phyloP scores from a whole-genome alignment of 2,797 vertebrate genomes.

The Pelobates cultripes region DNA sequence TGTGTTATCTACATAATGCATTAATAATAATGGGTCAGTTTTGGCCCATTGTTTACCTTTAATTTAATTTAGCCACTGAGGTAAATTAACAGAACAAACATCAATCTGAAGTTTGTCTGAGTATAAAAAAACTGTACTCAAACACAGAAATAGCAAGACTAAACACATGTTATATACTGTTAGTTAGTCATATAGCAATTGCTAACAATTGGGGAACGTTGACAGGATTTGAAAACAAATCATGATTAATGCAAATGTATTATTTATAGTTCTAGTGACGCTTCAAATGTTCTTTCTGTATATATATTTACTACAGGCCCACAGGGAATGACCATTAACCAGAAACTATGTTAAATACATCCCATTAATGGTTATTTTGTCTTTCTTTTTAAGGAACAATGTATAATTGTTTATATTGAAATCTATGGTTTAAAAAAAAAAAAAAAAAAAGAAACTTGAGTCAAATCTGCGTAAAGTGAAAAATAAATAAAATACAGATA shows the following conservation, averaged over 20 bases:
- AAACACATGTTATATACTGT: background rate
- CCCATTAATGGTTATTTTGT: conserved; percentile 31
- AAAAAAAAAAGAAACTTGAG: background rate
- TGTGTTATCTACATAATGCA: no score
- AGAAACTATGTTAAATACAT: conserved; percentile 20
- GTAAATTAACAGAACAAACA: no score
- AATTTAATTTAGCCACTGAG: no score
- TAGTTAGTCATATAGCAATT: background rate
- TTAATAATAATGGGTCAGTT: no score
- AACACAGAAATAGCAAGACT: background rate
- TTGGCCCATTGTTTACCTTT: no score
- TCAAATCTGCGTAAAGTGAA: conserved; percentile 1
- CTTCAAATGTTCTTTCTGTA: conserved; percentile 34
- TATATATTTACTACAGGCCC: conserved; percentile 21
- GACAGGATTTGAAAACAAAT: background rate
- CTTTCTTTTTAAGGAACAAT: conserved; percentile 4
- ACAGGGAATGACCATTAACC: conserved; percentile 4
- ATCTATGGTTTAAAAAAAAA: conserved; percentile 1
- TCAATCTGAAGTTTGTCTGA: no score
- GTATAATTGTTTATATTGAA: conserved; percentile 20
- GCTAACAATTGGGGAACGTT: background rate
- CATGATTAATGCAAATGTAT: conserved; percentile 34
- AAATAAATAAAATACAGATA: conserved; percentile 13
- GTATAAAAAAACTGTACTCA: no score
- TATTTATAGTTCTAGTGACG: conserved; percentile 15